A percentile compares a stretch with the other conserved stretches of the same genome.
These are phyloP conservation scores for Drusus annulatus DNA, from an alignment of 1,140 invertebrate genomes.

Conservation along the genomic window DNA sequence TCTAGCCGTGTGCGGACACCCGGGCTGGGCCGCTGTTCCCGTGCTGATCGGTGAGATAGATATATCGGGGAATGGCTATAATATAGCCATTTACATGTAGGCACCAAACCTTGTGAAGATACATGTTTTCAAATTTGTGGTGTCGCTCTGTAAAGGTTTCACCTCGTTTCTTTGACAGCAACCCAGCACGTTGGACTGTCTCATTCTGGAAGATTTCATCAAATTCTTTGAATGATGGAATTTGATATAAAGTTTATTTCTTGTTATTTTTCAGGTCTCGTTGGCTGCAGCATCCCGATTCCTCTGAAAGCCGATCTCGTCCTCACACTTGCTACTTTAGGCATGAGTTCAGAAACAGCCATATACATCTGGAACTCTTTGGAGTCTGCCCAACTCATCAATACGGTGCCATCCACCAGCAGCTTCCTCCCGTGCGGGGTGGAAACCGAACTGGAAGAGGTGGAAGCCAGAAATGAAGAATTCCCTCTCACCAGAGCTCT, in stretches of 20 bases:
- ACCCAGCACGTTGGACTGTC: too few relatives aligned
- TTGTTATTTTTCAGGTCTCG: constrained; percentile 73
- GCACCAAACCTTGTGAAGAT: too few relatives aligned
- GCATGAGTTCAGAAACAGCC: constrained; percentile 82
- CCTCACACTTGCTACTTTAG: constrained; percentile 82
- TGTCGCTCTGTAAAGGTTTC: too few relatives aligned
- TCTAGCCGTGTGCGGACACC: constrained; percentile 87
- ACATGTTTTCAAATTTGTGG: too few relatives aligned
- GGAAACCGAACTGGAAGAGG: constrained; percentile 78
- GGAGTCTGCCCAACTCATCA: constrained; percentile 88
- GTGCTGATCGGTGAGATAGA: constrained; percentile 76
- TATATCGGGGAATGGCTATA: too few relatives aligned
- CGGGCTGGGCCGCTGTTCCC: constrained; percentile 86
- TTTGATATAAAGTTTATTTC: too few relatives aligned
- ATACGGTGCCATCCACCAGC: constrained; percentile 77
- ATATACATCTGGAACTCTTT: constrained; percentile 88
- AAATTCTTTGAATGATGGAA: too few relatives aligned
- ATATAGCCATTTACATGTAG: too few relatives aligned
- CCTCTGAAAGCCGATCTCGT: constrained; percentile 88
- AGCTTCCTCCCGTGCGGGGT: constrained; percentile 80
- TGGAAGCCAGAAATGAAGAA: constrained; percentile 91
- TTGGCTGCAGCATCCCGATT: constrained; percentile 89
- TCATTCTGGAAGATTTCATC: too few relatives aligned
- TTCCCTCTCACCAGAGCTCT: constrained; percentile 89
- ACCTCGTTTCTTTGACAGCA: too few relatives aligned